Base-by-base conservation (phyloP, 2,797 vertebrate species). In the Bucorvus abyssinicus region DNA sequence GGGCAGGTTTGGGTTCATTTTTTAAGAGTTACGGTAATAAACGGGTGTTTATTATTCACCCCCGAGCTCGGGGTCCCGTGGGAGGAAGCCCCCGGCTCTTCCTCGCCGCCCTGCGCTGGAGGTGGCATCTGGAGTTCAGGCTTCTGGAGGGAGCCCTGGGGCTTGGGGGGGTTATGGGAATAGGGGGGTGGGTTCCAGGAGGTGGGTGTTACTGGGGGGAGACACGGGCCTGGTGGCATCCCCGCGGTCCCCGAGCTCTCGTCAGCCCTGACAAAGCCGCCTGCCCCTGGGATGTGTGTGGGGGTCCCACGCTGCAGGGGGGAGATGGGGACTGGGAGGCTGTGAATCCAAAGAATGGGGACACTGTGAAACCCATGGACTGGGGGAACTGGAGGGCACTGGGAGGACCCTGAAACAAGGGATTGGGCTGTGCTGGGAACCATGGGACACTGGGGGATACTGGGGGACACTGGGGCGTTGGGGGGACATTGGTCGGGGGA, bases 31-130 rank as follows among this genome's bases (percentile, higher is more conserved):
- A 10, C 16, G 55, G 21, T 12, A 79, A 17, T 71, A 40, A 67
- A 30, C 3, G 17, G 18, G 4, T 22, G 44, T 45, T 45, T 12
- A 45, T 45, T 45, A n/a, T n/a, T n/a, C n/a, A n/a, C n/a, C n/a
- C n/a, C n/a, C n/a, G n/a, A 18, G 20, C 38, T 36, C 2, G 4
- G 18, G 53, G 26, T 5, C 3, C 21, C 0, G 0, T 17, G 12
- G 12, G 68, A 75, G 34, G 79, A 52, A 69, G 44, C 23, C 42
- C 24, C 21, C 0, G 4, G 60, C 47, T 64, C 22, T 60, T 49
- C 19, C 15, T 69, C 45, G 56, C 52, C 26, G 0, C 60, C 67
- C n/a, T 12, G 73, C 0, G 1, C 82, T 0, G 0, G 50, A 9
- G 86, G 75, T 2, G n/a, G 44, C 44, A 45, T 45, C 44, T 20